A percentile compares a stretch with the other conserved stretches of the same genome.
These are phyloP conservation scores for Cephalopterus ornatus DNA, from an alignment of 2,113 vertebrate species.

Conservation along the genomic window DNA sequence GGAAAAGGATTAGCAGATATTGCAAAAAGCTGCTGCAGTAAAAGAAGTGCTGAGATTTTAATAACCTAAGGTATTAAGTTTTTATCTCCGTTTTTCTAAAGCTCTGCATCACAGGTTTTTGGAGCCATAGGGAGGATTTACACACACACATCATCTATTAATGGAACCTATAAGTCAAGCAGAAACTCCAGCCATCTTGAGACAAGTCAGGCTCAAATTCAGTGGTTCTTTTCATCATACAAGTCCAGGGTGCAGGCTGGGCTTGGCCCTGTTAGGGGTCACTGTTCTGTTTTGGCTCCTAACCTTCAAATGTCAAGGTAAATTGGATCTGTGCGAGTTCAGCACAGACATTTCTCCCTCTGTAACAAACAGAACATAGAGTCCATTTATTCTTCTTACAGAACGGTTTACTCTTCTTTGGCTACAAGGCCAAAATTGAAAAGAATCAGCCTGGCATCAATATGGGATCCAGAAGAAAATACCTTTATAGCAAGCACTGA, in stretches of 20 bases:
- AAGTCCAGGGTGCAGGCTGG: not conserved
- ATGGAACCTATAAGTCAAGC: not conserved
- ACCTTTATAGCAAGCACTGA: not conserved
- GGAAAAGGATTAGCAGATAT: slow-evolving; percentile 54
- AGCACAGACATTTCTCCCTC: not conserved
- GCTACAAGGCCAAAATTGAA: not conserved
- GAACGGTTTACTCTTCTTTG: not conserved
- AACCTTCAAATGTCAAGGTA: not conserved
- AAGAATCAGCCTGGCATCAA: not conserved
- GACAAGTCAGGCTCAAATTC: not conserved
- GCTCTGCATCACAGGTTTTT: slow-evolving; percentile 16
- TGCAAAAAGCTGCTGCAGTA: slow-evolving; percentile 12
- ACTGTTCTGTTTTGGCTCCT: not conserved
- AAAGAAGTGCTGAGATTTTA: slow-evolving; percentile 56
- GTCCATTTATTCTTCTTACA: fast-evolving
- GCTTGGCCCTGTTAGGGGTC: not conserved
- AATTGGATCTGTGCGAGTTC: not conserved
- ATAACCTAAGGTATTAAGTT: slow-evolving; percentile 52
- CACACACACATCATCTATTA: not conserved
- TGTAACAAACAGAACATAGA: not conserved
- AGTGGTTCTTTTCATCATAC: not conserved
- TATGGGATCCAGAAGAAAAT: not conserved
- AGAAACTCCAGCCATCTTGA: not conserved
- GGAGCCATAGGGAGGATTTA: slow-evolving; percentile 12
- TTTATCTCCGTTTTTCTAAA: slow-evolving; percentile 35